Base-by-base conservation (phyloP, 2,113 vertebrate species). In the rat (Rattus norvegicus) region DNA sequence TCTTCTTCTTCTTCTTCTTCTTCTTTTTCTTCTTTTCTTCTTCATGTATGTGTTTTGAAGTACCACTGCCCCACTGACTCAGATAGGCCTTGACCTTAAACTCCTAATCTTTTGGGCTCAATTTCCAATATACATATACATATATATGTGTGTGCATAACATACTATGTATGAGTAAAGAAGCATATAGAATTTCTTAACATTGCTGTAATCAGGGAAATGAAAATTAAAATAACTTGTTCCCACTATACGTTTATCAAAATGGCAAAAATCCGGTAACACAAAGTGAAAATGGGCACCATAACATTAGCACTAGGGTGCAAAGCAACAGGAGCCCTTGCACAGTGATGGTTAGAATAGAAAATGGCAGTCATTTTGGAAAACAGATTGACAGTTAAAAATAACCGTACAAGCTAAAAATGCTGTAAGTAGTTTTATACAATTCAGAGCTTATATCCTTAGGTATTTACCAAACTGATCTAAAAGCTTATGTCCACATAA, bases 391-490 rank as follows among this genome's bases (percentile, higher is more conserved):
- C 17, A 52, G 54, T 90, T 93, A 87, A 87, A 87, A 49, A 69
- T 69, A 52, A 87, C 14, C 17, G 69, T 24, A 19, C 5, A 49
- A 87, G 80, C 19, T 67, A 92, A 94, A 94, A 56, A 69, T 69
- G 75, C 49, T 76, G 90, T 89, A 95, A 63, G 49, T 80, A 63
- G 43, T 80, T 26, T 86, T 70, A 20, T 85, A 36, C 20, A 79
- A 54, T 24, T 13, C 30, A 90, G 28, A 39, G 72, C 9, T 70
- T 86, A 28, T n/a, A 17, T 33, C 70, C n/a, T 24, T 70, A 39
- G 79, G 28, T 28, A 86, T 80, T 93, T 86, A 81, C 52, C 59
- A 77, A 61, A 67, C 14, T 76, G 54, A 90, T 92, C 33, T 92
- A 63, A 84, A 90, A 79, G 72, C 24, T 76, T 87, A 70, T 12